phyloP scores from a whole-genome alignment of 2,113 vertebrate genomes.

The Percopsis transmontana region DNA sequence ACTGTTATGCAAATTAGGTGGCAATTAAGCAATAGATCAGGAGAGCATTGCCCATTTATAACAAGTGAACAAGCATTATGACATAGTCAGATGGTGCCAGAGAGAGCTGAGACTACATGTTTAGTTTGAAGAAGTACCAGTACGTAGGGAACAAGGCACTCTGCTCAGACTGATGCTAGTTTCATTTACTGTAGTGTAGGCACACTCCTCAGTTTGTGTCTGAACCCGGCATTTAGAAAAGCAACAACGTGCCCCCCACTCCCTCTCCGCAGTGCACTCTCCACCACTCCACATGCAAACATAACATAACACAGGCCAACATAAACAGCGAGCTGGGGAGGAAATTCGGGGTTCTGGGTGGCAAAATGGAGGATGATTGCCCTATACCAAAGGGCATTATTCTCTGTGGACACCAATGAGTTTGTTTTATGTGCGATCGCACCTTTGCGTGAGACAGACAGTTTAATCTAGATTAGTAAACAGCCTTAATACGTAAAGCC shows the following conservation, averaged over 20 bases:
- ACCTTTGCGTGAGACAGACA: slow-evolving; percentile 40
- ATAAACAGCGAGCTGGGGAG: no score
- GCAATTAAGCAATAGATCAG: slow-evolving; percentile 86
- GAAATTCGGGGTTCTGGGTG: no score
- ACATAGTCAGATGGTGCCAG: slow-evolving; percentile 77
- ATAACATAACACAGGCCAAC: no score
- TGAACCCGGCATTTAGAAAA: no score
- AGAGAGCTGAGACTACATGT: slow-evolving; percentile 55
- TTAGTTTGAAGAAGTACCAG: slow-evolving; percentile 45
- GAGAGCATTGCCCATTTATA: slow-evolving; percentile 84
- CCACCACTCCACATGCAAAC: no score
- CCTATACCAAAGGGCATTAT: no score
- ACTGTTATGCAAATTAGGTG: slow-evolving; percentile 88
- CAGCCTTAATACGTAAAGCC: slow-evolving; percentile 22
- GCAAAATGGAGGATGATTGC: no score
- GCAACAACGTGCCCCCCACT: background rate
- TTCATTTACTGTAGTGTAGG: background rate
- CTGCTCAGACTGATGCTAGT: slow-evolving; percentile 22
- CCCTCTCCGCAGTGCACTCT: background rate
- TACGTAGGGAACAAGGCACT: slow-evolving; percentile 35
- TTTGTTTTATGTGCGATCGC: slow-evolving; percentile 1
- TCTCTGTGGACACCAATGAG: slow-evolving; percentile 10
- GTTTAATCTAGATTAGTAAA: slow-evolving; percentile 47
- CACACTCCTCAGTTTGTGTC: no score
- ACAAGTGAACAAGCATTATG: slow-evolving; percentile 81